A percentile compares a stretch with the other conserved stretches of the same genome.
These are phyloP conservation scores for Ophthalmolycus amberensis DNA, from an alignment of 2,113 vertebrate species.

Conservation along the genomic window DNA sequence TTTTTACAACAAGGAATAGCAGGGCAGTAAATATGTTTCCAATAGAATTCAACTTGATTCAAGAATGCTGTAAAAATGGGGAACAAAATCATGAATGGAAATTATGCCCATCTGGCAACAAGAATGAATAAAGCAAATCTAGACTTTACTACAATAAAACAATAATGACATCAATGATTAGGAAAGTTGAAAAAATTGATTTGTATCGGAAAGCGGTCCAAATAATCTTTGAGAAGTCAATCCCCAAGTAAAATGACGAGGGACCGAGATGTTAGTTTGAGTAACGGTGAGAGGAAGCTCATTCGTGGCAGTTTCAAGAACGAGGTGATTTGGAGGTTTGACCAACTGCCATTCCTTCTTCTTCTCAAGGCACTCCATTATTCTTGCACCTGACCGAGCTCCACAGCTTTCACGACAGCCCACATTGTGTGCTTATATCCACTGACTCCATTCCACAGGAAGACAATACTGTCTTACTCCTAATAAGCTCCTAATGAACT, in stretches of 20 bases:
- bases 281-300: background rate
- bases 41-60: background rate
- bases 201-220: too few species aligned
- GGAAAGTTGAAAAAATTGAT: too few species aligned
- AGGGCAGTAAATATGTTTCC: too few species aligned
- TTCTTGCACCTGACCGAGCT: background rate
- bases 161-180: background rate
- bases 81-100: background rate
- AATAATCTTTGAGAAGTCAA: background rate
- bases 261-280: too few species aligned
- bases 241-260: background rate
- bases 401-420: background rate
- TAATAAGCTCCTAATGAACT: conserved; percentile 54
- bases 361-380: background rate
- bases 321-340: background rate
- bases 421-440: background rate
- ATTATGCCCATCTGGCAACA: too few species aligned
- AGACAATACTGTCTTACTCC: too few species aligned
- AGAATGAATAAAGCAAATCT: background rate
- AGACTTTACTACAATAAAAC: background rate
- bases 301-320: background rate
- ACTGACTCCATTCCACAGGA: fast-evolving
- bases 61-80: background rate
- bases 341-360: background rate
- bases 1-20: too few species aligned